Conservation (phyloP, 2,888 invertebrate species). For the Lordiphosa fenestrarum region DNA sequence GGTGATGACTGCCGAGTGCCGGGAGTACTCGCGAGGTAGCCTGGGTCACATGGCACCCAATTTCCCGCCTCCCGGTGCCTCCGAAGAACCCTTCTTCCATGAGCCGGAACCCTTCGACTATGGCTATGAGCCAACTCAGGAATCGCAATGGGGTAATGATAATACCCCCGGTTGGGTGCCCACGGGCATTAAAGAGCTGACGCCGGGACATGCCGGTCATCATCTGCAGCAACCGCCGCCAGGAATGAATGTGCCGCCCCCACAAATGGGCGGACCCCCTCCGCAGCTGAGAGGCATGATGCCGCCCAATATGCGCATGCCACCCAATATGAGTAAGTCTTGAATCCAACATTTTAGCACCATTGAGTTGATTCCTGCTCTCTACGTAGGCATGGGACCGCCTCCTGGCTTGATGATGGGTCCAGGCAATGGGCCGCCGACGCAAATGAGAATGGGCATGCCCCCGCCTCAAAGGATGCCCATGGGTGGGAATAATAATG, state of each 20-base stretch:
- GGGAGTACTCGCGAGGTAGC: conserved; percentile 88
- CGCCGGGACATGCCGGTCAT: conserved; percentile 82
- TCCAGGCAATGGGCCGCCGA: conserved; percentile 44
- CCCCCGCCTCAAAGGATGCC: conserved; percentile 69
- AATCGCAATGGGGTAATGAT: conserved; percentile 85
- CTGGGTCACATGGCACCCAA: conserved; percentile 80
- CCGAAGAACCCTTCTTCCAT: conserved; percentile 80
- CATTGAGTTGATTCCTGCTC: background rate
- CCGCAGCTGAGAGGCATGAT: conserved; percentile 47
- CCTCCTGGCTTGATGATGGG: conserved; percentile 72
- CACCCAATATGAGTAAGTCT: conserved; percentile 69
- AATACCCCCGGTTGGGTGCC: conserved; percentile 84
- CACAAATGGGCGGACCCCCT: conserved; percentile 62
- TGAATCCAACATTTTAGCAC: fast-evolving
- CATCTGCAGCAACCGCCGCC: conserved; percentile 71
- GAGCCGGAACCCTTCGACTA: conserved; percentile 80
- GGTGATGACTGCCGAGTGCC: conserved; percentile 94
- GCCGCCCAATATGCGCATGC: conserved; percentile 72
- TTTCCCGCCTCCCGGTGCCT: conserved; percentile 77
- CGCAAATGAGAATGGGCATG: conserved; percentile 70
- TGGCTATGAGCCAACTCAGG: conserved; percentile 87
- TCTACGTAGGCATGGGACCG: conserved; percentile 66
- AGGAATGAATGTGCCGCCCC: conserved; percentile 66
- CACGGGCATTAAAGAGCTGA: conserved; percentile 85
- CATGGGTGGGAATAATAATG: conserved; percentile 37